Conservation (phyloP, 2,888 invertebrate species). For the Frankliniella intonsa region DNA sequence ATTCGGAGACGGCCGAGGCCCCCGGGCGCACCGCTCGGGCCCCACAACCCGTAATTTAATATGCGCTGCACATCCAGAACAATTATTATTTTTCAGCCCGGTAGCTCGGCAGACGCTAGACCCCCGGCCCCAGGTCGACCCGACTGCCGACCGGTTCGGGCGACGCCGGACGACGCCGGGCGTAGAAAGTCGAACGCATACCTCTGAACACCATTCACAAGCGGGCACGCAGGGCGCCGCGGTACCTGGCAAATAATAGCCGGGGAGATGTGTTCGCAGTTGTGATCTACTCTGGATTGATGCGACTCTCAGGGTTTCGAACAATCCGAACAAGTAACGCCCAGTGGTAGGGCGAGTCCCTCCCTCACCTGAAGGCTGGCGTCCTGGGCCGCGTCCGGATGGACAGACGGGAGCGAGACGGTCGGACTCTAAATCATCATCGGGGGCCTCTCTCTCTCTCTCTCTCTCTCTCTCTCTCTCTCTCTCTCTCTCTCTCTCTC, state of each 20-base stretch:
- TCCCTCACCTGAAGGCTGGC: no score
- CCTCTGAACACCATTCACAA: background rate
- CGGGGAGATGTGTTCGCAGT: no score
- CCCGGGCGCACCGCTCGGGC: background rate
- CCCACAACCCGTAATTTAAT: conserved; percentile 9
- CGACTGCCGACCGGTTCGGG: background rate
- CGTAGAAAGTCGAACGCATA: background rate
- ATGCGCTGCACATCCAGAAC: conserved; percentile 8
- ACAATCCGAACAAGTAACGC: no score
- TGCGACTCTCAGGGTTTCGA: background rate
- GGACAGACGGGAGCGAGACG: conserved; percentile 1
- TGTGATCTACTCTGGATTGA: no score
- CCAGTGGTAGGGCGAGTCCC: background rate
- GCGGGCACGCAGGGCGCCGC: background rate
- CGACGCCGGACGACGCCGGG: background rate
- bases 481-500: conserved; percentile 35
- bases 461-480: conserved; percentile 46
- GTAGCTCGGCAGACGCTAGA: background rate
- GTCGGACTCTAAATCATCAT: conserved; percentile 19
- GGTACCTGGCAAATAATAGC: no score
- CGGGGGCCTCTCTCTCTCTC: conserved; percentile 50
- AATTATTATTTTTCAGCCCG: conserved; percentile 14
- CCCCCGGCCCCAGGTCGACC: no score
- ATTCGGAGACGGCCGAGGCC: background rate
- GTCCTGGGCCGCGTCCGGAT: no score